These are phyloP conservation scores for Eremobia ochroleuca DNA, from an alignment of 2,888 invertebrate species.

Conservation along the genomic window DNA sequence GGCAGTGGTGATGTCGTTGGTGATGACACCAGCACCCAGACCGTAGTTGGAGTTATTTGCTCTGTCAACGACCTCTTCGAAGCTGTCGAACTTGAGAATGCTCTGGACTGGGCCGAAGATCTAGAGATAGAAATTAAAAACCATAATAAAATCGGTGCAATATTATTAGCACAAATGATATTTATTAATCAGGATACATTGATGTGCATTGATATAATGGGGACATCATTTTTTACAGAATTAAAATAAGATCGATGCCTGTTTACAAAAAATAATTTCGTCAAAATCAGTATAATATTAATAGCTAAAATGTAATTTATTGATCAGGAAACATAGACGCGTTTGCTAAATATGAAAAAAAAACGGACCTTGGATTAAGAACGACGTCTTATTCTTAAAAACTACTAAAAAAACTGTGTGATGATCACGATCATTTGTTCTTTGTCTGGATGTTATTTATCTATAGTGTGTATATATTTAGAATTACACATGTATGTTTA, in stretches of 20 bases:
- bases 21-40: conserved; percentile 96
- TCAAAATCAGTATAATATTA: neutral
- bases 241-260: neutral
- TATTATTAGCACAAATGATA: neutral
- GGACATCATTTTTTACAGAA: neutral
- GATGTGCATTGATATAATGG: no score
- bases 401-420: conserved; percentile 6
- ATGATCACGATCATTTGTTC: no score
- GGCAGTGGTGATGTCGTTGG: conserved; percentile 95
- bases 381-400: neutral
- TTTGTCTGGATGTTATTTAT: no score
- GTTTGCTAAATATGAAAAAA: neutral
- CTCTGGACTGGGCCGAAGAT: conserved; percentile 98
- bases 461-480: no score
- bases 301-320: neutral
- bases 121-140: conserved; percentile 81
- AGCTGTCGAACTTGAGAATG: conserved; percentile 95
- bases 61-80: conserved; percentile 96
- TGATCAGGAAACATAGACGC: no score
- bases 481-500: no score
- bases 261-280: neutral
- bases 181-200: neutral
- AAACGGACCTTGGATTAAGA: conserved; percentile 3
- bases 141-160: neutral
- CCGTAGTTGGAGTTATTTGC: conserved; percentile 96